These are phyloP conservation scores for Cosmorhoe ocellata DNA, from an alignment of 2,888 invertebrate genomes.

Conservation along the genomic window DNA sequence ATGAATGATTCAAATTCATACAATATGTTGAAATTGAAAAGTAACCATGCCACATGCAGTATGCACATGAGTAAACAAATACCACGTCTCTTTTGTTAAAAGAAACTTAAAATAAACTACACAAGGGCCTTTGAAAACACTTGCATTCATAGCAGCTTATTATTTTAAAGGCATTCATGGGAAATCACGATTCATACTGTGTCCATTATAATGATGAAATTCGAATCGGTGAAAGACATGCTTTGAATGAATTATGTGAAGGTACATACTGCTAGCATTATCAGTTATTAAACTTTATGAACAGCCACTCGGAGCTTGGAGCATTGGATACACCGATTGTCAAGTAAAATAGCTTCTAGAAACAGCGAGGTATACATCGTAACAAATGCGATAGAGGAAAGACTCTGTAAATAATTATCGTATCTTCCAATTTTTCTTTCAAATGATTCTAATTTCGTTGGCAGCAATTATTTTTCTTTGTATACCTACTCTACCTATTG, in stretches of 20 bases:
- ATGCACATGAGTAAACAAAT: not conserved
- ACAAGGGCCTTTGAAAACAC: slow-evolving; percentile 11
- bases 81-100: slow-evolving; percentile 14
- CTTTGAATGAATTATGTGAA: slow-evolving; percentile 11
- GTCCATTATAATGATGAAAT: slow-evolving; percentile 19
- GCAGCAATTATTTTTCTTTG: too few relatives aligned
- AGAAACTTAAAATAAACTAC: slow-evolving; percentile 11
- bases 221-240: slow-evolving; percentile 10
- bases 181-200: slow-evolving; percentile 16
- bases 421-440: too few relatives aligned
- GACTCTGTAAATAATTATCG: too few relatives aligned
- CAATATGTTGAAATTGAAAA: slow-evolving; percentile 2
- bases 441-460: not conserved
- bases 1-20: slow-evolving; percentile 11
- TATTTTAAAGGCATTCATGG: slow-evolving; percentile 15
- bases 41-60: not conserved
- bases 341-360: slow-evolving; percentile 1
- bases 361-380: not conserved
- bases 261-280: not conserved
- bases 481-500: too few relatives aligned
- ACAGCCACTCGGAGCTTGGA: not conserved
- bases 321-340: slow-evolving; percentile 9
- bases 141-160: slow-evolving; percentile 17
- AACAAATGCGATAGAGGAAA: not conserved
- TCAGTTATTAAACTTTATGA: not conserved